These are phyloP conservation scores for Myrmophylax atrothorax DNA, from an alignment of 2,113 vertebrate genomes.

Conservation along the genomic window DNA sequence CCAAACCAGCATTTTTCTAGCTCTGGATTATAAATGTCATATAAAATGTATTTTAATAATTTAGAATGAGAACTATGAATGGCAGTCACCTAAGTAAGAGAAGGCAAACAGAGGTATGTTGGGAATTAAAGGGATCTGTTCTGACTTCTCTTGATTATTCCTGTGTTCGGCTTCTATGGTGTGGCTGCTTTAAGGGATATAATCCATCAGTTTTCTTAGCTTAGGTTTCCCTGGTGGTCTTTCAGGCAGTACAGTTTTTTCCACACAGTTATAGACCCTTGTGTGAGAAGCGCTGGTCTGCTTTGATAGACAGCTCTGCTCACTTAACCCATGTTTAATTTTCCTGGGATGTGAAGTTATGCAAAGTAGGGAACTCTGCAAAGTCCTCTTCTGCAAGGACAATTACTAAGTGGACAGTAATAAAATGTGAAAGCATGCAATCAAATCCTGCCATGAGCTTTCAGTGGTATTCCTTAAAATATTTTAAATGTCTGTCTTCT, in stretches of 20 bases:
- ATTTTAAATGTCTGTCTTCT: background rate
- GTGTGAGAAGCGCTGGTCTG: background rate
- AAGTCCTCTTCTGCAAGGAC: background rate
- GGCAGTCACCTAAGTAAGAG: background rate
- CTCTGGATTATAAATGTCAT: background rate
- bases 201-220: background rate
- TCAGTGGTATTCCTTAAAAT: background rate
- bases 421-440: background rate
- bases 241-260: background rate
- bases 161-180: background rate
- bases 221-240: background rate
- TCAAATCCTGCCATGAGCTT: background rate
- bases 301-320: background rate
- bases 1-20: constrained; percentile 7
- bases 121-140: background rate
- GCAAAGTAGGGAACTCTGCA: background rate
- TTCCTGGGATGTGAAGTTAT: background rate
- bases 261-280: background rate
- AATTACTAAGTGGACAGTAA: background rate
- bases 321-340: background rate
- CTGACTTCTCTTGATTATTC: background rate
- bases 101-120: background rate
- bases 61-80: background rate
- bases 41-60: constrained; percentile 9
- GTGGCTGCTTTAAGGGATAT: background rate